These are phyloP conservation scores for honey bee (Apis mellifera) DNA, from an alignment of 1,140 invertebrate genomes.

Conservation along the genomic window Amel_HAv3.1 CM009935.2:6754501-6755000, in stretches of 20 bases:
- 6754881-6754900: too few relatives aligned
- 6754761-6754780: not conserved
- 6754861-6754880: too few relatives aligned
- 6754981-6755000: too few relatives aligned
- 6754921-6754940: too few relatives aligned
- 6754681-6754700: conserved; percentile 2
- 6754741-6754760: not conserved
- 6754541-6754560: not conserved
- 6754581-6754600: conserved; percentile 15
- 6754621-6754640: not conserved
- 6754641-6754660: not conserved
- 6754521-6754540: too few relatives aligned
- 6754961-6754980: too few relatives aligned
- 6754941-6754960: too few relatives aligned
- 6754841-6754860: not conserved
- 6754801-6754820: not conserved
- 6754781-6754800: not conserved
- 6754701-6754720: not conserved
- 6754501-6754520: conserved; percentile 14
- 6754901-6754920: too few relatives aligned
- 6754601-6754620: conserved; percentile 9
- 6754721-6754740: too few relatives aligned
- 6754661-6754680: not conserved
- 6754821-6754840: not conserved
- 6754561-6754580: not conserved